These are phyloP conservation scores for Adela reaumurella DNA, from an alignment of 2,888 invertebrate species.

Conservation along the genomic window DNA sequence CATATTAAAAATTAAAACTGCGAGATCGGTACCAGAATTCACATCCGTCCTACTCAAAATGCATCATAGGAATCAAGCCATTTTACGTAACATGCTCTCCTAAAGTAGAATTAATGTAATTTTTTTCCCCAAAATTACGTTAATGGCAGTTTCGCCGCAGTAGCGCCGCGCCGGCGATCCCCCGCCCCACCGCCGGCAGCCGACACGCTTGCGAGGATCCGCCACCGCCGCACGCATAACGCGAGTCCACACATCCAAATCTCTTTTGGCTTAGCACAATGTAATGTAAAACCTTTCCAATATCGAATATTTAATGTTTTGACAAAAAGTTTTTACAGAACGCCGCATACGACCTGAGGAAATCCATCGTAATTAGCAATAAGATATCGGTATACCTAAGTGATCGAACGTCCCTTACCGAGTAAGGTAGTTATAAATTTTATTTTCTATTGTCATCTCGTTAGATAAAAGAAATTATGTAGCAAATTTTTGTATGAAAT, in stretches of 20 bases:
- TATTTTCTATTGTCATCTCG: slow-evolving; percentile 46
- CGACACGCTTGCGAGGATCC: no score
- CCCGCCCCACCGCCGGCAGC: no score
- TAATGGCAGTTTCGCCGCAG: slow-evolving; percentile 11
- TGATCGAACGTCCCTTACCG: slow-evolving; percentile 57
- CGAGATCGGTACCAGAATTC: slow-evolving; percentile 55
- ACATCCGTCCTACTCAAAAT: slow-evolving; percentile 57
- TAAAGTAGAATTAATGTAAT: slow-evolving; percentile 39
- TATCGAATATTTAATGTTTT: not conserved
- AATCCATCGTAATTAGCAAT: slow-evolving; percentile 49
- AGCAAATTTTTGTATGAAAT: not conserved
- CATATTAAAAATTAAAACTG: slow-evolving; percentile 36
- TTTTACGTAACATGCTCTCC: slow-evolving; percentile 55
- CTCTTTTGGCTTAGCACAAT: not conserved
- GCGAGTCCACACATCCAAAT: not conserved
- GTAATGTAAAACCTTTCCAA: not conserved
- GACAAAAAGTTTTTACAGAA: not conserved
- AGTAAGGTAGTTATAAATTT: slow-evolving; percentile 52
- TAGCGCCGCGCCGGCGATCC: slow-evolving; percentile 21
- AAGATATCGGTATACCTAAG: slow-evolving; percentile 52
- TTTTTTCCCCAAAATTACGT: slow-evolving; percentile 46
- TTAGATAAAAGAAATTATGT: slow-evolving; percentile 17
- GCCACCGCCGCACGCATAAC: slow-evolving; percentile 15
- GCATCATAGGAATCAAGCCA: slow-evolving; percentile 56
- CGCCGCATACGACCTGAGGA: slow-evolving; percentile 22